Percentiles rank a stretch among this genome's conserved stretches.
Conservation (phyloP, 1,140 invertebrate genomes). For the Drosophila bocqueti region DNA sequence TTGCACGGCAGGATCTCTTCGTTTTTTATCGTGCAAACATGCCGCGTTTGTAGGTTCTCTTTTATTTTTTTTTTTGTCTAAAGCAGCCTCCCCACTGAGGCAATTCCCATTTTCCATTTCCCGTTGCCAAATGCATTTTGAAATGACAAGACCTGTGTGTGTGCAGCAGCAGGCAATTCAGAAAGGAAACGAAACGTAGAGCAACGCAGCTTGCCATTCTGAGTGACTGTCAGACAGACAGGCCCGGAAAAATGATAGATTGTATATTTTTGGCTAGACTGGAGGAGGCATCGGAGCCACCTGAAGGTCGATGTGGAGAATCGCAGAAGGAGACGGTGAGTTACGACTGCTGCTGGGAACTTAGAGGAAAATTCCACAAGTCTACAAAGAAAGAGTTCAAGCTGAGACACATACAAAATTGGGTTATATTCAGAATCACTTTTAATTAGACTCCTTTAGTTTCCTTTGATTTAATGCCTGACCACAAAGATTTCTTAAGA, state of each 20-base stretch:
- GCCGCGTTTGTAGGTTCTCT: conserved; percentile 26
- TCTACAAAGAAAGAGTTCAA: background rate
- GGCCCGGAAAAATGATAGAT: conserved; percentile 35
- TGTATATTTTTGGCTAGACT: conserved; percentile 31
- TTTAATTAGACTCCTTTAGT: background rate
- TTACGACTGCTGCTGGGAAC: background rate
- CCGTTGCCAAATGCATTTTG: conserved; percentile 64
- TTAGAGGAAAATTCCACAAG: conserved; percentile 2
- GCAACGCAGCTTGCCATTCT: conserved; percentile 48
- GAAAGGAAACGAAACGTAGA: conserved; percentile 27
- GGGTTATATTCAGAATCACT: background rate
- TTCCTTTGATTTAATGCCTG: background rate
- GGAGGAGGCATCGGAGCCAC: conserved; percentile 5
- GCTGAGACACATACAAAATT: background rate
- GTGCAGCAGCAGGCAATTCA: background rate
- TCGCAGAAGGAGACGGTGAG: conserved; percentile 34
- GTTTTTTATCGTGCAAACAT: conserved; percentile 35
- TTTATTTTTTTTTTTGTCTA: background rate
- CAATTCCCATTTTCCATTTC: conserved; percentile 52
- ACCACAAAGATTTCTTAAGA: background rate
- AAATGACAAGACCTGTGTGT: conserved; percentile 54
- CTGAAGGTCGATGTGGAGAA: conserved; percentile 41
- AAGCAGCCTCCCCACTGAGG: conserved; percentile 60
- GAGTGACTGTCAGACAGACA: conserved; percentile 39
- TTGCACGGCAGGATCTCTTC: conserved; percentile 61